Base-by-base conservation (phyloP, 1,140 invertebrate species). In the Euglossa dilemma region DNA sequence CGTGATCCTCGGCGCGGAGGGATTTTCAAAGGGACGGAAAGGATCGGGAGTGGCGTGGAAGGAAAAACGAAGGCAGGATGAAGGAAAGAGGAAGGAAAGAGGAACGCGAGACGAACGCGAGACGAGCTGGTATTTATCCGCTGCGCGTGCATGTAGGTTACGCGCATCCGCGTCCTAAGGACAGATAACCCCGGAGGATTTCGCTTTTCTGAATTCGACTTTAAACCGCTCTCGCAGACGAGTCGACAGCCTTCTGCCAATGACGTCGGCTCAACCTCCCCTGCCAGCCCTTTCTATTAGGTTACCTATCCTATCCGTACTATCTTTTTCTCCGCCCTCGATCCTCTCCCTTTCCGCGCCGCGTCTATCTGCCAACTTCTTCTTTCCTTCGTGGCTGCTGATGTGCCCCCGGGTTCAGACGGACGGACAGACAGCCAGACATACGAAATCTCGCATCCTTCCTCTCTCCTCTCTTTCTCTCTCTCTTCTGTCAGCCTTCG, bases 171-270 rank as follows among this genome's bases (percentile, higher is more conserved):
- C 74, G 63, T 85, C 78, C 70, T 25, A 12, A 45, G 70, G 78
- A 74, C 71, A 80, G 83, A 72, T 85, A 88, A 78, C 86, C 73
- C 75, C 64, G 70, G 87, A 89, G 89, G 88, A 92, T 92, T 91
- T 90, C 90, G 90, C 87, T 89, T 91, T 90, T 89, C 89, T 86
- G 86, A 91, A 92, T 92, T 92, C 91, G 91, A 90, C 91, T 92
- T 91, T 91, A 92, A 93, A 92, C 90, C 91, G 89, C 80, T 89
- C 91, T 88, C 91, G 84, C 85, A 91, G 89, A 86, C 78, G 59
- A 89, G 85, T 80, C 90, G 91, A 92, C 91, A 92, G 91, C 85
- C 91, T 92, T 92, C 92, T 93, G 92, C 92, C 93, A 93, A 93
- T 93, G 91, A 93, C 92, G 92, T 91, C 90, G 90, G 89, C 92